Conservation (phyloP, 37 sponge, comb jelly and placozoan species). For the Amphimedon queenslandica region DNA sequence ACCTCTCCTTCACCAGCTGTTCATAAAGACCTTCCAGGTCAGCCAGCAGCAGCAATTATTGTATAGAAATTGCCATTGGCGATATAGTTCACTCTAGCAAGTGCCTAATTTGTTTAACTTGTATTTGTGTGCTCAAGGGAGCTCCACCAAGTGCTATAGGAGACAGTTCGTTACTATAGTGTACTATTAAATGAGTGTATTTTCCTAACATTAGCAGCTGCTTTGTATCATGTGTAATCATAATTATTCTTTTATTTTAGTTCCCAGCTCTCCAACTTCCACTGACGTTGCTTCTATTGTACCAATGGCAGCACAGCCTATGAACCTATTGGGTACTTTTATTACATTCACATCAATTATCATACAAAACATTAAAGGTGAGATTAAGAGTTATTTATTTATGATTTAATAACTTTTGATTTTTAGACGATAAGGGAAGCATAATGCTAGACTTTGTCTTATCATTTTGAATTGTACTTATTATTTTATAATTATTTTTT, state of each 20-base stretch:
- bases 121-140: too few species aligned
- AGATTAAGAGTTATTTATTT: background rate
- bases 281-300: conserved; percentile 7
- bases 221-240: too few species aligned
- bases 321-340: conserved; percentile 83
- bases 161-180: too few species aligned
- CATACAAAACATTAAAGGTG: conserved; percentile 67
- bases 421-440: conserved; percentile 37
- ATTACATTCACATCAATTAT: conserved; percentile 85
- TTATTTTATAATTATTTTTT: too few species aligned
- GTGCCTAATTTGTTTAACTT: too few species aligned
- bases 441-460: conserved; percentile 80
- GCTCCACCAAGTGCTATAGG: too few species aligned
- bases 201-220: too few species aligned
- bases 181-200: too few species aligned
- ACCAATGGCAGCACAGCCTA: conserved; percentile 44
- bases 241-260: conserved; percentile 23
- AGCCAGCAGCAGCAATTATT: background rate
- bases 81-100: too few species aligned
- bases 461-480: conserved; percentile 87
- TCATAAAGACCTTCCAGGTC: conserved; percentile 37
- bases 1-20: conserved; percentile 49
- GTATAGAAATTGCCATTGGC: too few species aligned
- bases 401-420: conserved; percentile 1
- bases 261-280: conserved; percentile 50